Conservation (phyloP, 2,113 vertebrate genomes). For the Triplophysa tibetana region DNA sequence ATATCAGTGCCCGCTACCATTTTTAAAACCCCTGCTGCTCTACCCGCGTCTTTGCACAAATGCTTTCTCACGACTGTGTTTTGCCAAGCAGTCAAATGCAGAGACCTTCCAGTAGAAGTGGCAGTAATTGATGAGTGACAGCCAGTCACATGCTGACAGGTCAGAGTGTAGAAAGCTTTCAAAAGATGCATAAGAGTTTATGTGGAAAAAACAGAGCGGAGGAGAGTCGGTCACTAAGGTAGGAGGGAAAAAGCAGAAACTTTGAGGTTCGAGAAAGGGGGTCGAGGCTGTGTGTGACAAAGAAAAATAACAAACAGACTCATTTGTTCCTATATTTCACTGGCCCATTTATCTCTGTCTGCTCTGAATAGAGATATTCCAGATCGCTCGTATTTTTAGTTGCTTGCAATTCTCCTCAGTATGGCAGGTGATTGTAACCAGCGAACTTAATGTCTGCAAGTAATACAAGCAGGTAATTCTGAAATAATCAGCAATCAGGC, state of each 20-base stretch:
- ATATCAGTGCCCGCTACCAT: background rate
- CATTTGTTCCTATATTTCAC: slow-evolving; percentile 33
- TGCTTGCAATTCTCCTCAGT: slow-evolving; percentile 19
- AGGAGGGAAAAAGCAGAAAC: background rate
- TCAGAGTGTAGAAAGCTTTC: slow-evolving; percentile 52
- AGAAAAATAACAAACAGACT: slow-evolving; percentile 29
- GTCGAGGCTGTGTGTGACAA: background rate
- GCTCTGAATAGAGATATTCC: slow-evolving; percentile 19
- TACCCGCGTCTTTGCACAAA: slow-evolving; percentile 13
- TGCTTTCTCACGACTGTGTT: slow-evolving; percentile 23
- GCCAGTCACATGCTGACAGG: slow-evolving; percentile 60
- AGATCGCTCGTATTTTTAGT: background rate
- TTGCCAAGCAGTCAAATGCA: slow-evolving; percentile 52
- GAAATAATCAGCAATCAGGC: slow-evolving; percentile 41
- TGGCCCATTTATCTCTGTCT: slow-evolving; percentile 13
- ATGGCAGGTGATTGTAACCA: background rate
- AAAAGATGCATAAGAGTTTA: slow-evolving; percentile 16
- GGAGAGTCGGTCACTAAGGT: background rate
- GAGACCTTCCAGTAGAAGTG: slow-evolving; percentile 49
- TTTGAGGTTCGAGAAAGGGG: background rate
- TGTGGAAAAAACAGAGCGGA: background rate
- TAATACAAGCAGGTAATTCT: slow-evolving; percentile 22
- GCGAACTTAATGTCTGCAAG: background rate
- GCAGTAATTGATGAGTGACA: slow-evolving; percentile 67
- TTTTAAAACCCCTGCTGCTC: background rate